phyloP scores from a whole-genome alignment of 2,888 invertebrate genomes.

The Dichetophora obliterata region DNA sequence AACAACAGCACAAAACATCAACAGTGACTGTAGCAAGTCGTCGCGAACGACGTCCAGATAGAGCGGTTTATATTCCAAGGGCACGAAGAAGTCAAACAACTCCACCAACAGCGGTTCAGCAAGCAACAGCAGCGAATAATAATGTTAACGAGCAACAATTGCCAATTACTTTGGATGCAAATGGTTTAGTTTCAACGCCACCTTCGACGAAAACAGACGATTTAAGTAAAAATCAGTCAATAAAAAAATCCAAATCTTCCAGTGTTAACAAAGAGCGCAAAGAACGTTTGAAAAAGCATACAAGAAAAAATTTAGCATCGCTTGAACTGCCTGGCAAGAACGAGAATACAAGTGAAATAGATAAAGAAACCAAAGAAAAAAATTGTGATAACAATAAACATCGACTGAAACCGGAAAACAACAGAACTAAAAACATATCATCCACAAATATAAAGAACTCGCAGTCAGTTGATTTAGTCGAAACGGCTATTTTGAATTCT shows the following conservation, averaged over 20 bases:
- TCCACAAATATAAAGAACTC: background rate
- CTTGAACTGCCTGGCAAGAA: background rate
- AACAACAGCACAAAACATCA: slow-evolving; percentile 40
- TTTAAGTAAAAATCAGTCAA: slow-evolving; percentile 7
- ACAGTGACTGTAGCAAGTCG: slow-evolving; percentile 55
- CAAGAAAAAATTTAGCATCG: background rate
- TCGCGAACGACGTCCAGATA: slow-evolving; percentile 78
- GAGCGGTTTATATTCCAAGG: slow-evolving; percentile 84
- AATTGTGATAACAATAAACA: background rate
- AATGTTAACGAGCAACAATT: slow-evolving; percentile 48
- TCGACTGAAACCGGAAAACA: background rate
- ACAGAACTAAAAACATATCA: background rate
- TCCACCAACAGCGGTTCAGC: slow-evolving; percentile 57
- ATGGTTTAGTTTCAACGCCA: slow-evolving; percentile 49
- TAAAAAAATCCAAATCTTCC: slow-evolving; percentile 53
- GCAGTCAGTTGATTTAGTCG: background rate
- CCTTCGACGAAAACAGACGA: slow-evolving; percentile 59
- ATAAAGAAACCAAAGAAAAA: background rate
- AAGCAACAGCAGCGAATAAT: slow-evolving; percentile 37
- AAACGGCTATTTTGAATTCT: background rate
- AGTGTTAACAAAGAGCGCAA: slow-evolving; percentile 47
- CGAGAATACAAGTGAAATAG: background rate
- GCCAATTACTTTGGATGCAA: slow-evolving; percentile 54
- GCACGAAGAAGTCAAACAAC: slow-evolving; percentile 73
- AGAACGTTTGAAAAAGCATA: slow-evolving; percentile 57